Conservation (phyloP, 2,888 invertebrate genomes). For the Antheraea assamensis region DNA sequence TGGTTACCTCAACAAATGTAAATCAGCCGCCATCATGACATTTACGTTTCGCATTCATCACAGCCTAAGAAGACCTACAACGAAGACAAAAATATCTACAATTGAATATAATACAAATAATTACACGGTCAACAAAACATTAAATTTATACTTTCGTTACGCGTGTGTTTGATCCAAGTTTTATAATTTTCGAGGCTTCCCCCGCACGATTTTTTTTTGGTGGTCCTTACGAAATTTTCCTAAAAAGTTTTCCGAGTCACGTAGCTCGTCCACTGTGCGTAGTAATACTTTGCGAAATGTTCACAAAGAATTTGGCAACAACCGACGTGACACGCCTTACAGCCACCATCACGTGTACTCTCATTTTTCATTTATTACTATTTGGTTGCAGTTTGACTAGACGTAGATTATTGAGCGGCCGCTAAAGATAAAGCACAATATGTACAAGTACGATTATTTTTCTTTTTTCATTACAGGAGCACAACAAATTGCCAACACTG, state of each 20-base stretch:
- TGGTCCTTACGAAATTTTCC: conserved; percentile 23
- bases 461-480: too few species aligned
- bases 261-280: conserved; percentile 36
- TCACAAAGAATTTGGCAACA: conserved; percentile 37
- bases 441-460: neutral
- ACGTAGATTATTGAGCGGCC: neutral
- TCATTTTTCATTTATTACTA: neutral
- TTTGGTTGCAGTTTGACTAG: neutral
- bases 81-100: neutral
- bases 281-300: conserved; percentile 30
- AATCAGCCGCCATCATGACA: neutral
- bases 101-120: neutral
- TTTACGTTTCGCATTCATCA: neutral
- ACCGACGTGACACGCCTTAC: conserved; percentile 35
- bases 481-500: too few species aligned
- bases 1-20: neutral
- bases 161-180: conserved; percentile 28
- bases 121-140: too few species aligned
- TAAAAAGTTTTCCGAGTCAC: conserved; percentile 29
- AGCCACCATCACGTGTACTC: neutral
- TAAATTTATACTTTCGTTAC: conserved; percentile 7
- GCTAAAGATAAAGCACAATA: neutral
- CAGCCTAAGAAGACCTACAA: neutral
- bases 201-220: conserved; percentile 22
- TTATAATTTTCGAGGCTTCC: conserved; percentile 29